These are phyloP conservation scores for Masnerella sp. DNA, from an alignment of 2,888 invertebrate species.

Conservation along the genomic window DNA sequence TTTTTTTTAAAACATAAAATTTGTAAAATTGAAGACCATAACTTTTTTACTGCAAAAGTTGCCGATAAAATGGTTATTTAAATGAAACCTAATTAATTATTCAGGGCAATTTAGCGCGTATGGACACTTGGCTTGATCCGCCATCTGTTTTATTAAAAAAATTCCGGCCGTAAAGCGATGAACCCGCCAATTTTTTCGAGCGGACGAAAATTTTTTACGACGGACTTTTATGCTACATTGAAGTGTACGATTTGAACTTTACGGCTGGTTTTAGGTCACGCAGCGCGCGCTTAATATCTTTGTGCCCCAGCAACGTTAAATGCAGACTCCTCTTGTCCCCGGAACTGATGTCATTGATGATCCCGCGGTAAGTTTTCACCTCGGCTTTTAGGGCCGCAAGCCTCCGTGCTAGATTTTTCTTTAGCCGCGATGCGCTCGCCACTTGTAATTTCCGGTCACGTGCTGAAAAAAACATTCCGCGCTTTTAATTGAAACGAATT, in stretches of 20 bases:
- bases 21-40: no score
- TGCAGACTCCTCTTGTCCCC: slow-evolving; percentile 82
- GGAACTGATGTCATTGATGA: slow-evolving; percentile 80
- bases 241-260: slow-evolving; percentile 56
- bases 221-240: slow-evolving; percentile 19
- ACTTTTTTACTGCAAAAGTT: no score
- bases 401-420: slow-evolving; percentile 80
- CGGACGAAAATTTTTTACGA: slow-evolving; percentile 35
- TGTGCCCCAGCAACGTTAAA: slow-evolving; percentile 81
- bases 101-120: no score
- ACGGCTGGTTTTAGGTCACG: slow-evolving; percentile 76
- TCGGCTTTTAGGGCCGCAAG: slow-evolving; percentile 80
- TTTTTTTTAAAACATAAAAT: no score
- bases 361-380: slow-evolving; percentile 79
- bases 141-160: slow-evolving; percentile 9
- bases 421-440: slow-evolving; percentile 79
- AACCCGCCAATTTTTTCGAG: background rate
- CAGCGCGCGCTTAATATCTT: slow-evolving; percentile 81
- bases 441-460: slow-evolving; percentile 82
- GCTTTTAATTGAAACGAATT: no score
- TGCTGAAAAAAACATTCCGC: slow-evolving; percentile 76
- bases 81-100: no score
- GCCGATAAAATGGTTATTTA: no score
- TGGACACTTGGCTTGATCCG: no score
- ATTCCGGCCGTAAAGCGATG: slow-evolving; percentile 3